These are phyloP conservation scores for Himalopsyche phryganea DNA, from an alignment of 1,140 invertebrate genomes.

Conservation along the genomic window DNA sequence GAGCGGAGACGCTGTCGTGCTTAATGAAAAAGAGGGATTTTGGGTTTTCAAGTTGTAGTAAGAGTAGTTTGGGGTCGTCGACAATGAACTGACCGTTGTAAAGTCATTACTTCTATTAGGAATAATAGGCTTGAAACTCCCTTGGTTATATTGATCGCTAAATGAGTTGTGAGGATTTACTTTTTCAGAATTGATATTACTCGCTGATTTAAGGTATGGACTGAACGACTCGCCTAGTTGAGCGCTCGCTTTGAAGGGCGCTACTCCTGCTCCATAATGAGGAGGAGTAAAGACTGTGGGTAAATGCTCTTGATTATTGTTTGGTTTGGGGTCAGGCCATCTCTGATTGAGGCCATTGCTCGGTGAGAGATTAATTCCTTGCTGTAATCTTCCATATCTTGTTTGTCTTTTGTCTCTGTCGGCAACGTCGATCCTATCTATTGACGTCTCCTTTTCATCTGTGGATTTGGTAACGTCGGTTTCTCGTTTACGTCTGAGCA, in stretches of 20 bases:
- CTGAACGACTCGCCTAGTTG: constrained; percentile 23
- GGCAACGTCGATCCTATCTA: constrained; percentile 36
- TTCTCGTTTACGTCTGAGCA: constrained; percentile 20
- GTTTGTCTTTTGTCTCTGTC: constrained; percentile 51
- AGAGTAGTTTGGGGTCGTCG: constrained; percentile 26
- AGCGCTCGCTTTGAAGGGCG: constrained; percentile 30
- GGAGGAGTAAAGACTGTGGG: neutral
- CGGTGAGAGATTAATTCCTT: constrained; percentile 3
- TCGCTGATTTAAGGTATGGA: constrained; percentile 9
- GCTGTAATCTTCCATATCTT: constrained; percentile 35
- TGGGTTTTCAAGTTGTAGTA: constrained; percentile 26
- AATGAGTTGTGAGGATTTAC: constrained; percentile 1
- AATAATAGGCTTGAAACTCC: constrained; percentile 24
- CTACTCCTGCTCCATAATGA: neutral
- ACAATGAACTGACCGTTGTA: constrained; percentile 12
- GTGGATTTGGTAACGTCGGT: constrained; percentile 8
- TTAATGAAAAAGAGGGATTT: constrained; percentile 14
- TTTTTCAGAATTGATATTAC: constrained; percentile 13
- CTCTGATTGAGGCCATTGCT: constrained; percentile 12
- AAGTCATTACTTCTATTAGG: constrained; percentile 13
- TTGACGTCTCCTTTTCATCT: constrained; percentile 27
- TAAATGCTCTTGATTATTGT: constrained; percentile 8
- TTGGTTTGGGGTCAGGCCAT: constrained; percentile 17
- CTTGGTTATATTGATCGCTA: constrained; percentile 13
- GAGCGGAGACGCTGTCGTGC: constrained; percentile 11